These are phyloP conservation scores for Sinocyclocheilus grahami DNA, from an alignment of 2,113 vertebrate genomes.

Conservation along the genomic window DNA sequence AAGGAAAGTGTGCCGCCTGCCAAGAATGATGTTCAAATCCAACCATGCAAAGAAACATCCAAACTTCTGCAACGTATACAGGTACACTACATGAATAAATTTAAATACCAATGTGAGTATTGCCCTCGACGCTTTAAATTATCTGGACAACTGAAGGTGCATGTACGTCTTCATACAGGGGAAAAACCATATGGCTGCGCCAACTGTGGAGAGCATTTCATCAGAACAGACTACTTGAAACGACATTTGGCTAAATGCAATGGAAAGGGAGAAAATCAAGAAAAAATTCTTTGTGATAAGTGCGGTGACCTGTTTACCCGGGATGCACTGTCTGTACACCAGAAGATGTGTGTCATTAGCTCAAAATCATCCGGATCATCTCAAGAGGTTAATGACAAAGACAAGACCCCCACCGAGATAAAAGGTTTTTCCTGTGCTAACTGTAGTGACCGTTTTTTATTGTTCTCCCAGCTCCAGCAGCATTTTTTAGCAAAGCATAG, in stretches of 20 bases:
- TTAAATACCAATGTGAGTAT: conserved; percentile 65
- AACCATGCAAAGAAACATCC: conserved; percentile 52
- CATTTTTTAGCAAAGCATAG: conserved; percentile 74
- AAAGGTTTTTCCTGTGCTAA: conserved; percentile 76
- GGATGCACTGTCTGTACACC: conserved; percentile 60
- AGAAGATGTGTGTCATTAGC: conserved; percentile 52
- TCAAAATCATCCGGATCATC: conserved; percentile 37
- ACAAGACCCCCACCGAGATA: conserved; percentile 37
- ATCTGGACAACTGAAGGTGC: conserved; percentile 60
- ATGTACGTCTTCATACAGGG: conserved; percentile 74
- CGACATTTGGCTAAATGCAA: conserved; percentile 72
- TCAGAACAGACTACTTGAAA: conserved; percentile 74
- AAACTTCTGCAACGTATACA: conserved; percentile 64
- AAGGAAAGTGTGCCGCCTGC: conserved; percentile 7
- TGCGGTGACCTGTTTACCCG: conserved; percentile 68
- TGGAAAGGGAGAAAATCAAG: conserved; percentile 30
- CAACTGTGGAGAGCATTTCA: conserved; percentile 72
- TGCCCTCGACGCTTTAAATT: conserved; percentile 71
- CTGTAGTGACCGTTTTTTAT: conserved; percentile 73
- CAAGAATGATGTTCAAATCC: conserved; percentile 39
- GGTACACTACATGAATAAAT: conserved; percentile 63
- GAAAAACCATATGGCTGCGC: conserved; percentile 74
- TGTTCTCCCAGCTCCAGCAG: conserved; percentile 79
- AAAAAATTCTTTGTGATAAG: conserved; percentile 65
- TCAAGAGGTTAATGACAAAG: neutral